phyloP scores from a whole-genome alignment of 1,140 invertebrate species.

The Sycophaga agraensis region DNA sequence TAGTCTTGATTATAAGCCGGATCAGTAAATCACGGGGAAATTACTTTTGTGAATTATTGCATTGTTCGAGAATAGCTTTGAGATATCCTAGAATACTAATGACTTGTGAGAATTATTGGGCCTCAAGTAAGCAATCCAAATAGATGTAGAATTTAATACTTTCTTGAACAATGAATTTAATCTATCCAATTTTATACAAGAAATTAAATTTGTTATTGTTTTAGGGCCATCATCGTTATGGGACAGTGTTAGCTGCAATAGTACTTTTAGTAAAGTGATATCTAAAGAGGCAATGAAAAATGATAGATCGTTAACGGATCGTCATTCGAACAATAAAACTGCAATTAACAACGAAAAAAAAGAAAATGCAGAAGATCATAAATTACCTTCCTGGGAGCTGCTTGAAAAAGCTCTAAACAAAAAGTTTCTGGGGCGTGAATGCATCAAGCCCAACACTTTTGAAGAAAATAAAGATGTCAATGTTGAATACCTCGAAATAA shows the following conservation, averaged over 20 bases:
- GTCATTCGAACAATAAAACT: background rate
- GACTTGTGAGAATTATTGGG: no score
- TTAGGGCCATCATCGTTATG: conserved; percentile 34
- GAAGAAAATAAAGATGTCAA: conserved; percentile 17
- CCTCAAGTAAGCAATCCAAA: no score
- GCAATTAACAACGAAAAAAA: background rate
- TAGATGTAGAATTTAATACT: no score
- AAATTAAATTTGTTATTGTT: background rate
- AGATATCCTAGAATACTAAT: no score
- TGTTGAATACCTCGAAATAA: conserved; percentile 30
- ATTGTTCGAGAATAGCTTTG: no score
- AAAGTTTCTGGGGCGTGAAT: conserved; percentile 34
- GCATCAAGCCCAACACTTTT: conserved; percentile 5
- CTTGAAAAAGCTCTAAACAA: conserved; percentile 40
- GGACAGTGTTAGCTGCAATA: conserved; percentile 35
- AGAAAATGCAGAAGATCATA: conserved; percentile 29
- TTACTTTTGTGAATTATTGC: no score
- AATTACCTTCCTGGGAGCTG: conserved; percentile 42
- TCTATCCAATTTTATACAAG: no score
- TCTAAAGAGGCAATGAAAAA: conserved; percentile 37
- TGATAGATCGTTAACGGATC: background rate
- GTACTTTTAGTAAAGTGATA: conserved; percentile 35
- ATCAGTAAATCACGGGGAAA: no score
- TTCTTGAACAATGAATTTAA: background rate
- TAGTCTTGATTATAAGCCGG: no score